Percentiles rank a stretch among this genome's conserved stretches.
Evolutionary conservation across 2,888 invertebrate species (phyloP).

Genomic region (Odontocerum albicorne): DNA sequence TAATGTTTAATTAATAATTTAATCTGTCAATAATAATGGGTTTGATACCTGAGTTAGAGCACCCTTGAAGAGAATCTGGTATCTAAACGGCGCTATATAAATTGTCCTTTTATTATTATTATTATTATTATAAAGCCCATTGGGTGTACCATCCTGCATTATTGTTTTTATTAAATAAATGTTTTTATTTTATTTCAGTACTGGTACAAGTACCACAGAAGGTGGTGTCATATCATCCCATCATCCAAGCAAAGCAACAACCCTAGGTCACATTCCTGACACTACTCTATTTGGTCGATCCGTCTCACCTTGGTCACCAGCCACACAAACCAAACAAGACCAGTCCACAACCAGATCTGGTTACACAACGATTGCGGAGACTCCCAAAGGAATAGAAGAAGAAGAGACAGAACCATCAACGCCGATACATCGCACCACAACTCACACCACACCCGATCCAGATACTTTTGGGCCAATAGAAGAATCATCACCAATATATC

Average conservation of each 20-base stretch:
- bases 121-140: no score
- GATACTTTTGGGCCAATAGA: constrained; percentile 36
- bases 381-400: constrained; percentile 17
- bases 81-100: no score
- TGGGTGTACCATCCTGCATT: no score
- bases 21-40: no score
- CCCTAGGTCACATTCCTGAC: constrained; percentile 27
- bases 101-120: no score
- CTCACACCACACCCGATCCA: constrained; percentile 38
- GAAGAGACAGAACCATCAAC: constrained; percentile 25
- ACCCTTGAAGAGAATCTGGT: no score
- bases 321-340: constrained; percentile 18
- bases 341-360: constrained; percentile 21
- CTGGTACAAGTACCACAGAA: constrained; percentile 29
- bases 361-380: constrained; percentile 17
- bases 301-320: constrained; percentile 20
- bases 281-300: constrained; percentile 38
- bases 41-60: no score
- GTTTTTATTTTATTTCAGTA: no score
- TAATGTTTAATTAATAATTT: no score
- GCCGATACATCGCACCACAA: constrained; percentile 21
- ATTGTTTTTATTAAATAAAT: no score
- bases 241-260: constrained; percentile 20
- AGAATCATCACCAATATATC: constrained; percentile 39
- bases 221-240: constrained; percentile 40